Evolutionary conservation across 2,797 vertebrate genomes (phyloP), one percentile per base, ranked within the genome.

Genomic region (Brachymystax lenok): DNA sequence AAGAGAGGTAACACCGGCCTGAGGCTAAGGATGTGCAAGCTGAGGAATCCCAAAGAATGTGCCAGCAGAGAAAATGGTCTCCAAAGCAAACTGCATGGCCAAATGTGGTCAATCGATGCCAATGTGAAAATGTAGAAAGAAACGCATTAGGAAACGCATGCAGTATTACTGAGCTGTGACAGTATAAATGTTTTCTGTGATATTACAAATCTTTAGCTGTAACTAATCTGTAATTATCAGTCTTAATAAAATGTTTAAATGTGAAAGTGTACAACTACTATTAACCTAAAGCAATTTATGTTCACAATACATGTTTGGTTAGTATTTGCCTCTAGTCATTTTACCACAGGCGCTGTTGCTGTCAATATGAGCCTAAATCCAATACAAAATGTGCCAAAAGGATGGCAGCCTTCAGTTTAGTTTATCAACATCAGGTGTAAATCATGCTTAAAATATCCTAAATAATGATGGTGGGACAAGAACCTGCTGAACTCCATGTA

Each of bases 21-120:
- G 28, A 79, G 91, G 92, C 87, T 83, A 82, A 88, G 88, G 89
- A 92, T 88, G 90, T 88, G 59, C 83, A 63, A 75, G 81, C 79
- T 61, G 75, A 92, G 81, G 91, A 93, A 93, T 92, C 86, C 74
- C 78, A 92, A 87, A 74, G 81, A 92, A 1, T 93, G 87, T 87
- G 80, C 82, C 86, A 83, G 88, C 56, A 84, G 83, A 88, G 90
- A 88, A 84, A 82, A 19, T 75, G 85, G 74, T 71, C 72, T 0
- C 75, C 84, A 79, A 75, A 71, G 74, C 87, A 75, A 67, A 10
- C 64, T 14, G 10, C 40, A 46, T 46, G 82, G 79, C 81, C 83
- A 89, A 90, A 89, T 85, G 83, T 84, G 88, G 80, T 86, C 80
- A 50, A 80, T 76, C 51, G 19, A 78, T 88, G 52, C 3, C 86